Base-by-base conservation (phyloP, 2,113 vertebrate species). In the Petrocephalus microphthalmus region DNA sequence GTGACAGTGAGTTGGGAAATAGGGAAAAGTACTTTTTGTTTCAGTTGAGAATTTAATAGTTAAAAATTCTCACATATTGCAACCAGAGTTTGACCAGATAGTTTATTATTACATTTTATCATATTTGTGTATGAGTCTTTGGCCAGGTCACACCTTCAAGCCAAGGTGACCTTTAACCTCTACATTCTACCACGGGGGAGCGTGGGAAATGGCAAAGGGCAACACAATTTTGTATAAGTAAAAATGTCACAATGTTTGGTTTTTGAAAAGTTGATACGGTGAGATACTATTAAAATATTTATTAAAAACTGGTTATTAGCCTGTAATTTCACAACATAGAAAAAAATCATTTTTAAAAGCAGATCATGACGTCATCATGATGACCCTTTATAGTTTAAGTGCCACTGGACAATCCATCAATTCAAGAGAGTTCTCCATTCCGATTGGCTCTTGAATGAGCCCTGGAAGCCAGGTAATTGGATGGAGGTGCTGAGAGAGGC, bases 231-330 rank as follows among this genome's bases (percentile, higher is more conserved):
- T 74, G n/a, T 74, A 37, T 11, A 37, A 2, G 15, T 37, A 74
- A 78, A 42, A 37, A 17, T 17, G 11, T 19, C 67, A 37, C 11
- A 64, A 22, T n/a, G 7, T 13, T 67, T 37, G 22, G 29, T 74
- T 74, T 74, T 74, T 37, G n/a, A 74, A 74, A 37, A 19, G 5
- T 74, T 74, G 25, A 37, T 3, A 74, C 10, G 33, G 33, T 5
- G 67, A 29, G 67, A 74, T 37, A 74, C 33, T 78, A 37, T 42
- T 37, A 19, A 78, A 29, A 54, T 13, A 78, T 78, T 78, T 78
- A 78, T 78, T 78, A 78, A 74, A 74, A 78, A 78, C 71, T 42
- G 71, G 71, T 74, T 74, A 74, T 74, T 74, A 19, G 29, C 67
- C 15, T 37, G 33, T 78, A 20, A 60, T 78, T 42, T 78, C 67